Evolutionary conservation across 2,888 invertebrate species (phyloP), one percentile per base, ranked within the genome.

Genomic region (Latrodectus elegans): DNA sequence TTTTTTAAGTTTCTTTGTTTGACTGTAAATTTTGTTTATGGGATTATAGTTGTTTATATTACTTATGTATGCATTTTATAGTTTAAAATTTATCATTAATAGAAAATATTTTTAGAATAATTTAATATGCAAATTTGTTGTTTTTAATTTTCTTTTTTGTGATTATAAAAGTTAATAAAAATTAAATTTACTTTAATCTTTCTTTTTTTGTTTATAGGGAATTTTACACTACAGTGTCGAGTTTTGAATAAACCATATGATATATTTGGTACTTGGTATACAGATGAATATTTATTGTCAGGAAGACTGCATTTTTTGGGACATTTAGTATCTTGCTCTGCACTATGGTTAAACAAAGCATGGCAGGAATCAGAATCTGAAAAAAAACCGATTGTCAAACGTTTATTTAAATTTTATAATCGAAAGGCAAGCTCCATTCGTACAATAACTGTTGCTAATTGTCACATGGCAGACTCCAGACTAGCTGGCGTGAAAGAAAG

Each of bases 251-350:
- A 96, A 90, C 96, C 97, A 0, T 96, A 96, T 91, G 96, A 97
- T 92, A 95, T 96, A 90, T 96, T 96, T 92, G 96, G 97, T 11
- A 95, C 96, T n/a, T 97, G 96, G 96, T 96, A 95, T 91, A 96
- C 95, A 91, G 96, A 96, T 91, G 94, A 94, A 90, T 95, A 96
- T 91, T 93, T 97, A 12, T 92, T 97, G 67, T 96, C 96, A 11
- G 96, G 96, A 1, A 95, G 96, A 91, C 93, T 96, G n/a, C 94
- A 95, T 91, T 96, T 96, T 95, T 92, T 96, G 78, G 95, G 95
- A 0, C 95, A 95, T 92, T 90, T 92, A 79, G 91, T 92, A 68
- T 96, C 96, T 38, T 94, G 95, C 68, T 92, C 92, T 11, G 91
- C 91, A 22, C 90, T 92, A 22, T 92, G 92, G 91, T 51, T 90